phyloP scores from a whole-genome alignment of 2,888 invertebrate species.

The Volucella inanis region DNA sequence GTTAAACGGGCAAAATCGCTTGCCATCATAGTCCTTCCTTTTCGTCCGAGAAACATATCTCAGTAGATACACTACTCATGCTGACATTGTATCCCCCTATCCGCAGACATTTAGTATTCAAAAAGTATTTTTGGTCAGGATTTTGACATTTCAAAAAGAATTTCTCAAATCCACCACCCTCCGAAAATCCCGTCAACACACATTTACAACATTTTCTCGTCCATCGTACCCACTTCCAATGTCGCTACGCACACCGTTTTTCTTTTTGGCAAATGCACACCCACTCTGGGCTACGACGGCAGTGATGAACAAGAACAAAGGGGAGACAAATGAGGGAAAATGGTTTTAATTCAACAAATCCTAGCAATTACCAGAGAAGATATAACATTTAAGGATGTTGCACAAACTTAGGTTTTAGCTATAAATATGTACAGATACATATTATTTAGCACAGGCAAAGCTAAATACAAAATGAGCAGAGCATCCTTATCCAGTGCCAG shows the following conservation, averaged over 20 bases:
- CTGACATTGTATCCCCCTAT: constrained; percentile 43
- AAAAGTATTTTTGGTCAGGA: constrained; percentile 46
- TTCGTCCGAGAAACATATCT: background rate
- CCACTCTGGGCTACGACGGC: background rate
- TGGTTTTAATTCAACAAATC: constrained; percentile 61
- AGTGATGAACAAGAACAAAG: background rate
- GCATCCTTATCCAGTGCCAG: background rate
- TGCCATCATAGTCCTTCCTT: constrained; percentile 1
- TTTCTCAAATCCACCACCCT: background rate
- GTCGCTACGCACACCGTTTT: constrained; percentile 1
- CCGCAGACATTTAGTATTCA: constrained; percentile 46
- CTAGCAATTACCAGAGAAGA: constrained; percentile 58
- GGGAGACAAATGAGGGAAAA: constrained; percentile 16
- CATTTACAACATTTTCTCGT: constrained; percentile 11
- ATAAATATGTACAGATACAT: too few relatives aligned
- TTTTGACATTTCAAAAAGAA: constrained; percentile 35
- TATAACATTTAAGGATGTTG: constrained; percentile 54
- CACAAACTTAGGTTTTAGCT: constrained; percentile 16
- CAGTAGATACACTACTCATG: constrained; percentile 17
- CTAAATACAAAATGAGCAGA: background rate
- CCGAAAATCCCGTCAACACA: background rate
- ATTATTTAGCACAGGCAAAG: too few relatives aligned
- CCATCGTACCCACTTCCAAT: background rate
- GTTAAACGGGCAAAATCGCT: constrained; percentile 24
- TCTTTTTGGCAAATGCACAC: constrained; percentile 13